Evolutionary conservation across 2,888 invertebrate species (phyloP).

Genomic region (Leistus spinibarbis): DNA sequence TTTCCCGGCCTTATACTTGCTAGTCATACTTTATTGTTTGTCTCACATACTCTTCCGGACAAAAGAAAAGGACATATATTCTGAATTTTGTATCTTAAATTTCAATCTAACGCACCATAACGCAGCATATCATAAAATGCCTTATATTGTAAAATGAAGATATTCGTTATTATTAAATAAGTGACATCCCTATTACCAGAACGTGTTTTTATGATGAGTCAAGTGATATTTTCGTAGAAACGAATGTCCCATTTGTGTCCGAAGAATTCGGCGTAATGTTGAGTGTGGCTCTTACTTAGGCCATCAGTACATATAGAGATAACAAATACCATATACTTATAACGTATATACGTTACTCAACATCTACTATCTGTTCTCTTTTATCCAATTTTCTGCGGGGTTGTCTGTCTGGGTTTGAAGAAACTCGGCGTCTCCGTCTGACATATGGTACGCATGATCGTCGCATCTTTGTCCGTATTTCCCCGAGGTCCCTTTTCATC

Average conservation of each 20-base stretch:
- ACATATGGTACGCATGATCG: constrained; percentile 43
- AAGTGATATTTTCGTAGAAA: no score
- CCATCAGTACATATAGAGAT: background rate
- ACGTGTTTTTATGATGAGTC: no score
- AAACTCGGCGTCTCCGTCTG: constrained; percentile 43
- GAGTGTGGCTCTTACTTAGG: background rate
- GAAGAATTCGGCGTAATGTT: background rate
- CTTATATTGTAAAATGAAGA: no score
- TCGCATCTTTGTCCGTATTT: constrained; percentile 50
- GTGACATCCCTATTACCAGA: no score
- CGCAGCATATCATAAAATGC: no score
- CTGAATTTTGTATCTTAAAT: no score
- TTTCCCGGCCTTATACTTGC: background rate
- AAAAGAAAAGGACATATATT: background rate
- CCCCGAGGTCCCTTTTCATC: constrained; percentile 58
- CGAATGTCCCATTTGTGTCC: background rate
- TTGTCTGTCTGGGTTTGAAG: constrained; percentile 47
- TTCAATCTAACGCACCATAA: no score
- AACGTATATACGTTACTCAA: constrained; percentile 31
- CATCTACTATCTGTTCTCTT: constrained; percentile 43
- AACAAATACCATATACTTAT: constrained; percentile 25
- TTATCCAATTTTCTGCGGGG: constrained; percentile 45
- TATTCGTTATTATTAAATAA: no score
- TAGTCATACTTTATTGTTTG: no score
- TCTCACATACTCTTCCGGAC: background rate